Evolutionary conservation across 2,113 vertebrate species (phyloP), one percentile per base, ranked within the genome.

Genomic region (Beaufortia kweichowensis): DNA sequence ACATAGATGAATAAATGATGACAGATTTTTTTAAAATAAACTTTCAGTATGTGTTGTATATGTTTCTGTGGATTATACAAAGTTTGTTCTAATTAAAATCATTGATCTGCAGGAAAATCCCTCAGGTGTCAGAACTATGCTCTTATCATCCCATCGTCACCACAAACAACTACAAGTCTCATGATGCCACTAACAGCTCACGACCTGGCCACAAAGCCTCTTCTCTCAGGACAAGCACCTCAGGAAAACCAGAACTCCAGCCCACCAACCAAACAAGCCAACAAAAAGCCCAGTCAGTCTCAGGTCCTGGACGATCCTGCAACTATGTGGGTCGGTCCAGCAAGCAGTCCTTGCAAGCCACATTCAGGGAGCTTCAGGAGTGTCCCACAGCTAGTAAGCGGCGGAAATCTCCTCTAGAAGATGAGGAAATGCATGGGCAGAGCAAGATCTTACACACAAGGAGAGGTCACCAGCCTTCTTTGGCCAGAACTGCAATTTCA

Each of bases 101-200:
- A 55, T 29, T 6, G 60, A 35, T 71, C 43, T 79, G 9, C 86
- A 96, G 95, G 90, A 96, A 94, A 89, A 94, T 94, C 81, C 92
- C 94, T 85, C 92, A 92, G 11, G 91, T 91, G 0, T 85, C 91
- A 31, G 92, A 92, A 88, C 90, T 87, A 83, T 88, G 77, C 67
- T 86, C 85, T 21, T 62, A 4, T 74, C 80, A 79, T 28, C 41
- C 76, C 50, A 8, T 78, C 64, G 33, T 62, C 33, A 31, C 65
- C 33, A 33, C 60, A 56, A 55, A 60, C 63, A 61, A 19, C 68
- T 65, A 41, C 55, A 76, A 60, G 31, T 71, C 82, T 60, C 88
- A 72, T 77, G 87, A 41, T 75, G 79, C 90, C 1, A 67, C 85
- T 0, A 74, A 85, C 74, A 86, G 83, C 65, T 73, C 33, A 87